Evolutionary conservation across 1,140 invertebrate species (phyloP), one percentile per base, ranked within the genome.

Genomic region (Hyles vespertilio): DNA sequence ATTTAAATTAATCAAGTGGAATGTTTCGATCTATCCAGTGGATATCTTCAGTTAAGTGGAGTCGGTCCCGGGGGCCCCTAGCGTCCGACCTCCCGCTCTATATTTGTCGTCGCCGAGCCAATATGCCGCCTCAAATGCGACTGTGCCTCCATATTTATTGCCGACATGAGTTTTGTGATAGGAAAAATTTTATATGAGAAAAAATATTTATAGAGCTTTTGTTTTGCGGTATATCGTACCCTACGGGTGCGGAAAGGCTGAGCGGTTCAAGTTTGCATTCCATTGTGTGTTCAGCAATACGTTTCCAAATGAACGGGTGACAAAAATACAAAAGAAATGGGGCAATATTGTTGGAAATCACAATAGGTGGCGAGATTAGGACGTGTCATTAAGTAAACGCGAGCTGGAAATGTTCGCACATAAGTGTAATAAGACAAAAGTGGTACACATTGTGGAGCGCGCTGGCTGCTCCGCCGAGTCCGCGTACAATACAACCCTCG

Each of bases 351-450:
- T 36, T 36, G 3, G 7, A 36, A 36, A 36, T 36, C 36, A 36
- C 36, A 36, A 36, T 4, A 36, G 36, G 36, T 36, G 36, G 36
- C 7, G 36, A 36, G 36, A 36, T 36, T 36, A 51, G 49, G 32
- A 32, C 32, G 3, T 52, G 34, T 63, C 72, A 79, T 81, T 76
- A 78, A 76, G 78, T 59, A 74, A 74, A 79, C 69, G 70, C 68
- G 72, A 74, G 71, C 61, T 55, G 53, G 69, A 61, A 72, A 75
- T 69, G 70, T 73, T 78, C 72, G 78, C 72, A 73, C 72, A 84
- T 80, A 60, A 62, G 47, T 22, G 69, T 71, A 71, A 80, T 81
- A 77, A 79, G 81, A 80, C 72, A 79, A 78, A 77, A 75, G 69
- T 66, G 65, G 57, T 77, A 71, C 72, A 75, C 74, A 77, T 78